Conservation (phyloP, 2,113 vertebrate genomes). For the Paedocypris sp. region DNA sequence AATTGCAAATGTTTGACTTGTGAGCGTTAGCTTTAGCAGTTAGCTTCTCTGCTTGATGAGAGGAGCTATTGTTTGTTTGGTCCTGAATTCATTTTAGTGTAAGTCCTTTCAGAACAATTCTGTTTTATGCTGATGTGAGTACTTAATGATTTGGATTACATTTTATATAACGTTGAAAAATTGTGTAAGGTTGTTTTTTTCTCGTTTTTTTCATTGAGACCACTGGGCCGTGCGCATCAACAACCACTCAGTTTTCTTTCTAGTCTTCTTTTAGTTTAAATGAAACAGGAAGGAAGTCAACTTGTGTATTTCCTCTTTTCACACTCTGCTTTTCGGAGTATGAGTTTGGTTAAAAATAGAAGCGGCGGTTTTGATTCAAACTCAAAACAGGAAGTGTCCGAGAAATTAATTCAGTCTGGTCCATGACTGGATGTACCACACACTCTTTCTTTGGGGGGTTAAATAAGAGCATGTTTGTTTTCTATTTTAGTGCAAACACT, state of each 20-base stretch:
- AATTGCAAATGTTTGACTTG: no score
- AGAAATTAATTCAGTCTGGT: not conserved
- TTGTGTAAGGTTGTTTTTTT: no score
- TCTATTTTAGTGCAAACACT: not conserved
- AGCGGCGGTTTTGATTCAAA: constrained; percentile 1
- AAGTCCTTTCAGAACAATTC: no score
- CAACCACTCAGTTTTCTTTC: constrained; percentile 12
- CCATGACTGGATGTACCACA: not conserved
- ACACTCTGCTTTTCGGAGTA: constrained; percentile 23
- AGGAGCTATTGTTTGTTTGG: no score
- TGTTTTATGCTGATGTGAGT: no score
- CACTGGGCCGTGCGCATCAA: not conserved
- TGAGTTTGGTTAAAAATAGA: constrained; percentile 36
- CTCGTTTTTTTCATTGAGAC: no score
- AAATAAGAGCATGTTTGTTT: not conserved
- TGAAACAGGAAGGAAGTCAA: constrained; percentile 41
- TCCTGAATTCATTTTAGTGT: no score
- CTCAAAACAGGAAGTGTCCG: constrained; percentile 30
- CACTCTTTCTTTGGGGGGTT: not conserved
- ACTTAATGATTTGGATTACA: no score
- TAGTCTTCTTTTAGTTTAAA: constrained; percentile 29
- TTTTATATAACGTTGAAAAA: no score
- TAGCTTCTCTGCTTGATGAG: no score
- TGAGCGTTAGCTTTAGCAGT: no score
- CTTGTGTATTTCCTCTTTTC: constrained; percentile 39